Evolutionary conservation across 2,113 vertebrate species (phyloP).

Genomic region (Phasianus colchicus): DNA sequence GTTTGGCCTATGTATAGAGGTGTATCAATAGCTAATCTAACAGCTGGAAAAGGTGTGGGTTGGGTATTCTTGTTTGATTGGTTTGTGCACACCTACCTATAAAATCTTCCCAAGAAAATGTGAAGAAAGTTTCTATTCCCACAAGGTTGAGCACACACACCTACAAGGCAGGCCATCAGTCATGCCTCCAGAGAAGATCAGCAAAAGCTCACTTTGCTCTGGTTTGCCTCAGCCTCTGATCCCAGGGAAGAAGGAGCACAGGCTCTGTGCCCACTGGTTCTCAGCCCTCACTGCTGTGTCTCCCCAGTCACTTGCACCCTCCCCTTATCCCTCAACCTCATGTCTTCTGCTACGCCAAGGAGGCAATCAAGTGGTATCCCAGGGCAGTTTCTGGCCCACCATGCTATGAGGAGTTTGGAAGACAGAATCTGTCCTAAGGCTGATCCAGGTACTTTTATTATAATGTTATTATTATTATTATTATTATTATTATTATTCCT

Average conservation of each 20-base stretch:
- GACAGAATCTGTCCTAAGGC: not conserved
- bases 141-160: not conserved
- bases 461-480: no score
- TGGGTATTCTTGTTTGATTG: not conserved
- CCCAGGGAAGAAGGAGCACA: not conserved
- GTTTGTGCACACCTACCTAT: not conserved
- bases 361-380: not conserved
- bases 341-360: not conserved
- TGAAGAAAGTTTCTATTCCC: not conserved
- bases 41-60: not conserved
- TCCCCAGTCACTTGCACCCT: not conserved
- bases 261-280: rapidly evolving
- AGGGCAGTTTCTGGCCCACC: not conserved
- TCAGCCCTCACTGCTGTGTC: not conserved
- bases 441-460: not conserved
- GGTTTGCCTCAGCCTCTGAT: not conserved
- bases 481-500: no score
- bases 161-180: not conserved
- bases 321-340: not conserved
- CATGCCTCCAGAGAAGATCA: not conserved
- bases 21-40: not conserved
- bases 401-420: not conserved
- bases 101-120: not conserved
- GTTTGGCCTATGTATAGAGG: not conserved
- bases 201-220: not conserved